Evolutionary conservation across 2,113 vertebrate genomes (phyloP), one percentile per base, ranked within the genome.

Genomic region (Ondatra zibethicus): DNA sequence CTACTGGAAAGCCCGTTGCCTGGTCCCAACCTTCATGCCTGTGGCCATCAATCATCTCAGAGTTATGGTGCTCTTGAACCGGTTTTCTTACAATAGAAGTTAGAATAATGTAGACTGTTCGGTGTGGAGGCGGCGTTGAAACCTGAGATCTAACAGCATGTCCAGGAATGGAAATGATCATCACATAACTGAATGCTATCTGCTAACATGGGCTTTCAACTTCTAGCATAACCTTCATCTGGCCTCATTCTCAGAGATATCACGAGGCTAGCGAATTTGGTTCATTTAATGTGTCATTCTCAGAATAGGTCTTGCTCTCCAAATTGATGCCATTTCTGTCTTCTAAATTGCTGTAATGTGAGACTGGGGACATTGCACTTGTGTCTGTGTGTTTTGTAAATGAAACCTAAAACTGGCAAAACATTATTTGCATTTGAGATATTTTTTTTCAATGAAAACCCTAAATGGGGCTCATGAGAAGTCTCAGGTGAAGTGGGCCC

Each of bases 331-430:
- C 77, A 88, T 95, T 89, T 91, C 89, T 94, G 81, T 93, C 68
- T 96, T 96, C 42, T 73, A 94, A 78, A 93, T 93, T 93, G 82
- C 72, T 82, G 65, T 70, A 61, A 94, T 95, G 93, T 72, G 63
- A 93, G 77, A 42, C 82, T 78, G 85, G 95, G 92, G 92, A 97
- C 25, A 88, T 91, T 93, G 29, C 89, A 95, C 73, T 93, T 96
- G n/a, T 89, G 80, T 89, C 93, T 92, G 1, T 93, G 27, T 95
- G 33, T 76, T 88, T 97, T 93, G 82, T 84, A 88, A 95, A 95
- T 88, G 96, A 96, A 97, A 96, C 82, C 33, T 58, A 97, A 97
- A 97, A 92, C 93, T 95, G 92, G 86, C 95, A 72, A 96, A 97
- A 52, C 96, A 95, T 89, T 96, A 97, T 92, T 97, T 95, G 87